These are phyloP conservation scores for Nematostella vectensis DNA, from an alignment of 92 coral and sea anemone genomes.

Conservation along the genomic window DNA sequence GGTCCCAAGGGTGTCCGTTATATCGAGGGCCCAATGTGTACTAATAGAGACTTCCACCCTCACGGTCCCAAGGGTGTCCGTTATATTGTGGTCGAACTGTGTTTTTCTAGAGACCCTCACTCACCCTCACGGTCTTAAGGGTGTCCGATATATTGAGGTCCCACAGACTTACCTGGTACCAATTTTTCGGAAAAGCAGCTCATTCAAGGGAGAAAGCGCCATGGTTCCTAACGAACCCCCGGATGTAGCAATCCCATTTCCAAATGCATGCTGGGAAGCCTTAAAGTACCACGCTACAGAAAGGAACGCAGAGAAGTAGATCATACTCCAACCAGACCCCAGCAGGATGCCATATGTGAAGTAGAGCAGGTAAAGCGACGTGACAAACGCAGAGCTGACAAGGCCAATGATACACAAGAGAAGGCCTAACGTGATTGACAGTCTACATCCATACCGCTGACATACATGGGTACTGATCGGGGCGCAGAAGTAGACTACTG, in stretches of 20 bases:
- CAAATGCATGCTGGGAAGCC: conserved; percentile 5
- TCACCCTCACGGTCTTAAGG: background rate
- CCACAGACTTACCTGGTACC: conserved; percentile 16
- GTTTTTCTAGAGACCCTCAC: too few relatives aligned
- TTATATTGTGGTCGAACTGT: too few relatives aligned
- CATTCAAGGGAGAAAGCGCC: conserved; percentile 13
- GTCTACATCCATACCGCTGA: conserved; percentile 13
- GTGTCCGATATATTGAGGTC: too few relatives aligned
- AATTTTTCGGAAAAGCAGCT: conserved; percentile 2
- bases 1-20: too few relatives aligned
- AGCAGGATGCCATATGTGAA: conserved; percentile 12
- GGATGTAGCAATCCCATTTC: conserved; percentile 14
- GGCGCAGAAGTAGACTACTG: conserved; percentile 13
- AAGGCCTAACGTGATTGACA: conserved; percentile 10
- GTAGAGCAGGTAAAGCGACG: conserved; percentile 9
- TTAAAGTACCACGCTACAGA: conserved; percentile 12
- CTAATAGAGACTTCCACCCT: too few relatives aligned
- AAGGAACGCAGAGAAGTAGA: conserved; percentile 10
- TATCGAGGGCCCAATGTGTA: too few relatives aligned
- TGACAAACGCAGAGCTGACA: conserved; percentile 5
- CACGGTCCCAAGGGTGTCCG: too few relatives aligned
- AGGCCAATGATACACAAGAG: conserved; percentile 5
- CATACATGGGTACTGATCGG: conserved; percentile 19
- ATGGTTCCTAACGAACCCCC: conserved; percentile 19
- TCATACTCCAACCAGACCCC: conserved; percentile 11